phyloP scores from a whole-genome alignment of 2,797 vertebrate genomes.

The Threskiornis aethiopicus region DNA sequence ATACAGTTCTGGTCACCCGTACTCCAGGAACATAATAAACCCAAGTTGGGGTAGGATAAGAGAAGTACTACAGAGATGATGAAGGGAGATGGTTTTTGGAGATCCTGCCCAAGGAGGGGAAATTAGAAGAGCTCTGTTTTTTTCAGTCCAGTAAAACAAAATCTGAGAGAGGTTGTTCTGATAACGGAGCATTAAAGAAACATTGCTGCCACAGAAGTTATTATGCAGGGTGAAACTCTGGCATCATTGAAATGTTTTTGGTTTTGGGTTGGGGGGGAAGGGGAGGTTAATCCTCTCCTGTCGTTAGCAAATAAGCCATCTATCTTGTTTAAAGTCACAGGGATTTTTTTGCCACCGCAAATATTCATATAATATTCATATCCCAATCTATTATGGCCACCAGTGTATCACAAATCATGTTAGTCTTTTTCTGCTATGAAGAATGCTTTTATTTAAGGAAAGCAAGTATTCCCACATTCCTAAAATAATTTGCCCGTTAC shows the following conservation, averaged over 20 bases:
- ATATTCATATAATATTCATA: neutral
- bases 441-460: neutral
- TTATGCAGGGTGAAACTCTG: neutral
- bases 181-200: neutral
- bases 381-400: neutral
- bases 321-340: neutral
- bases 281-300: neutral
- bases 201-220: rapidly evolving
- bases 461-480: neutral
- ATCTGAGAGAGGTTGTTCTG: neutral
- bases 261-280: neutral
- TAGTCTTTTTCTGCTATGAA: neutral
- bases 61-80: neutral
- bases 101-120: neutral
- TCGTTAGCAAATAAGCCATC: neutral
- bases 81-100: neutral
- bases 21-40: neutral
- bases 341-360: neutral
- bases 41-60: neutral
- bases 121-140: neutral
- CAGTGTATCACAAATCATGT: neutral
- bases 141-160: neutral
- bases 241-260: neutral
- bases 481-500: neutral
- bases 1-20: rapidly evolving